Evolutionary conservation across 2,113 vertebrate species (phyloP).

Genomic region (Ctenomys sociabilis): DNA sequence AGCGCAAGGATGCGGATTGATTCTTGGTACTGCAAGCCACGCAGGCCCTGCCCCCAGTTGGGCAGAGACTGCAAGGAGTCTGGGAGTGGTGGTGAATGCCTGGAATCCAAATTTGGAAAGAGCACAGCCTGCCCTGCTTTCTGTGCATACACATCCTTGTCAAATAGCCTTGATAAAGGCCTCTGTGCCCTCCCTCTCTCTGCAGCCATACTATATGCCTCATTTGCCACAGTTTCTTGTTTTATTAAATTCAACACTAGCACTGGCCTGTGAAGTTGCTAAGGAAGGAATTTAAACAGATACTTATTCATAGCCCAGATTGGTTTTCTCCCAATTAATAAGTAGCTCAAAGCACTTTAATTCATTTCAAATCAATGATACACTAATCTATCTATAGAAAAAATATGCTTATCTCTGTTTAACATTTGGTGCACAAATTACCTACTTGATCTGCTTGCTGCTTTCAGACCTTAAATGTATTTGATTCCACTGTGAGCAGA

Average conservation of each 20-base stretch:
- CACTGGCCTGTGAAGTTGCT: slow-evolving; percentile 49
- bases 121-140: not conserved
- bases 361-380: slow-evolving; percentile 68
- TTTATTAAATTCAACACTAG: slow-evolving; percentile 63
- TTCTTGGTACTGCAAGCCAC: no score
- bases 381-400: slow-evolving; percentile 55
- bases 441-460: slow-evolving; percentile 5
- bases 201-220: slow-evolving; percentile 19
- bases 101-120: not conserved
- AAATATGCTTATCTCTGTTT: slow-evolving; percentile 63
- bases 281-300: slow-evolving; percentile 65
- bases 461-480: slow-evolving; percentile 47
- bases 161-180: not conserved
- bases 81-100: no score
- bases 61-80: no score
- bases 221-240: slow-evolving; percentile 4
- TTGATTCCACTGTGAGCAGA: slow-evolving; percentile 62
- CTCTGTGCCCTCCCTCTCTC: not conserved
- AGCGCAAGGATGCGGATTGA: no score
- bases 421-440: slow-evolving; percentile 40
- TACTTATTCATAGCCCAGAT: not conserved
- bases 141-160: not conserved
- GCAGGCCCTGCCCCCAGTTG: no score
- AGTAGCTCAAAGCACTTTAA: slow-evolving; percentile 66
- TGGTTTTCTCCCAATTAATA: slow-evolving; percentile 66